These are phyloP conservation scores for Sebastes matsubarae DNA, from an alignment of 2,797 vertebrate species.

Conservation along the genomic window DNA sequence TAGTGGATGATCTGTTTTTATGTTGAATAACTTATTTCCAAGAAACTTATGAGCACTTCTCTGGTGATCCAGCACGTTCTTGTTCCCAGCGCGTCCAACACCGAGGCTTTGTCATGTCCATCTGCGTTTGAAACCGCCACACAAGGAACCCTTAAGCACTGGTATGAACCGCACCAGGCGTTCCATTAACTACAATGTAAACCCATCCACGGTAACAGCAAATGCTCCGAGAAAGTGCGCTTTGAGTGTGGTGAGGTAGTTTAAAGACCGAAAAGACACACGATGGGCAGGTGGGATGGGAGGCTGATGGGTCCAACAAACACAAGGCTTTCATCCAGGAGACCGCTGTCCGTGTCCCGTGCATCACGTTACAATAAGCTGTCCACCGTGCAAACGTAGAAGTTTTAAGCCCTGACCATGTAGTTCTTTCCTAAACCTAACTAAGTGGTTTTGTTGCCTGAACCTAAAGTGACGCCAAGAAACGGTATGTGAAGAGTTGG, in stretches of 20 bases:
- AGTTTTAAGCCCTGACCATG: not conserved
- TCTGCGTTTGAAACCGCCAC: not conserved
- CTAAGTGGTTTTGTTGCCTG: not conserved
- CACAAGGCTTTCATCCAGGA: no score
- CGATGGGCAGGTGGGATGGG: no score
- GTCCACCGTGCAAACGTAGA: not conserved
- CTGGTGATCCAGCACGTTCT: not conserved
- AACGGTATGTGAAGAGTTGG: not conserved
- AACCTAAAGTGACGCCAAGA: not conserved
- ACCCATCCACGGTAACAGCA: not conserved
- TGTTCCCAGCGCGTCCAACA: not conserved
- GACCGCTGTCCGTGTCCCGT: fast-evolving
- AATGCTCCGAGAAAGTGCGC: not conserved
- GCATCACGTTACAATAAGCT: not conserved
- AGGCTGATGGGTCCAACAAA: no score
- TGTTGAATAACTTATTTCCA: not conserved
- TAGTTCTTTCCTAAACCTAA: not conserved
- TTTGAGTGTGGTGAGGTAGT: not conserved
- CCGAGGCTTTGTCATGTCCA: not conserved
- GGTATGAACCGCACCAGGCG: no score
- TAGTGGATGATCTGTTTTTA: not conserved
- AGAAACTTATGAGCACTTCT: not conserved
- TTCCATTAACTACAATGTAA: not conserved
- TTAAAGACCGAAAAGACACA: no score
- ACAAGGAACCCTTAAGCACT: not conserved